These are phyloP conservation scores for Urocyon cinereoargenteus DNA, from an alignment of 2,797 vertebrate genomes.

Conservation along the genomic window DNA sequence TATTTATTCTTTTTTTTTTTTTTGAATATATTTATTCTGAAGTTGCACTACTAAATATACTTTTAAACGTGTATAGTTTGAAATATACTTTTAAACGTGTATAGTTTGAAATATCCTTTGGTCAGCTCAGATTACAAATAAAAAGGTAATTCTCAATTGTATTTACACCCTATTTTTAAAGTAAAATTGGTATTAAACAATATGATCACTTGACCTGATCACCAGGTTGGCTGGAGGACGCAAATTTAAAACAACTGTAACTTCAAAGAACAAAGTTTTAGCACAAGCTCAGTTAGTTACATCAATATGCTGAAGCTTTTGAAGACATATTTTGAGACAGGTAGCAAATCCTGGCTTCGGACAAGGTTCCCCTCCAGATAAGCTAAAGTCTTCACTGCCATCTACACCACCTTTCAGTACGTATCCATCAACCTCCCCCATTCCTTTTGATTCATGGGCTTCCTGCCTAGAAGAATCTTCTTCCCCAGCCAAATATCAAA, in stretches of 20 bases:
- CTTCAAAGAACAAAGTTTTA: conserved; percentile 20
- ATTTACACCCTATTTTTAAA: conserved; percentile 14
- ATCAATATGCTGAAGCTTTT: neutral
- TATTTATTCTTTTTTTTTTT: no score
- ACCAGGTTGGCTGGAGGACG: neutral
- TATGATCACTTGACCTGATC: neutral
- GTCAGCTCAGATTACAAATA: neutral
- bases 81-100: conserved; percentile 26
- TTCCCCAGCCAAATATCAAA: neutral
- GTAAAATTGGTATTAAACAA: neutral
- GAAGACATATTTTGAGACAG: neutral
- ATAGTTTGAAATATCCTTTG: conserved; percentile 40
- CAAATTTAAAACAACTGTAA: conserved; percentile 18
- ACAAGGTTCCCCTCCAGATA: neutral
- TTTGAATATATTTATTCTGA: neutral
- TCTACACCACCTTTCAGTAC: neutral
- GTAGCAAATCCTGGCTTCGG: neutral
- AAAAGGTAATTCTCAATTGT: neutral
- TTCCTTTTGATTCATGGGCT: neutral
- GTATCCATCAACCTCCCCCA: neutral
- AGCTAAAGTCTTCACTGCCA: neutral
- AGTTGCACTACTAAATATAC: neutral
- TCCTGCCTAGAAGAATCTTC: neutral
- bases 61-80: conserved; percentile 28
- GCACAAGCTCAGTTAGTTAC: neutral